Conservation (phyloP, 2,797 vertebrate species). For the Tachyglossus aculeatus region DNA sequence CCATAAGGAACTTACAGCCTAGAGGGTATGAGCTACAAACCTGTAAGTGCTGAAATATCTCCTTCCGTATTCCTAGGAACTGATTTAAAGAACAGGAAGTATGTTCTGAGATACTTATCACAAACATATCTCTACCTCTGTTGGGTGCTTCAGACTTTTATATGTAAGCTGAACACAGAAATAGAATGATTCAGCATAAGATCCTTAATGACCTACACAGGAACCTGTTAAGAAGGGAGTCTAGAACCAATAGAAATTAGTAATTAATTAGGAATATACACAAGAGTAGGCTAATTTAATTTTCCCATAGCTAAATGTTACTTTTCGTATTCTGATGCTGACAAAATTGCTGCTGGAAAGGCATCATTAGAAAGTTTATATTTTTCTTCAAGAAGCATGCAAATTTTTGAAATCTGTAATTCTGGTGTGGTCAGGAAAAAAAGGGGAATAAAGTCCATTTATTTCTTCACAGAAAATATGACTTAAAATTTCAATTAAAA, state of each 20-base stretch:
- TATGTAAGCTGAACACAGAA: conserved; percentile 2
- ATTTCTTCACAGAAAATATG: conserved; percentile 74
- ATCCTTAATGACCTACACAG: background rate
- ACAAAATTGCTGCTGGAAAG: conserved; percentile 37
- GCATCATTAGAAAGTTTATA: conserved; percentile 46
- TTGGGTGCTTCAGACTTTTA: conserved; percentile 11
- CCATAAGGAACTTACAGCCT: no score
- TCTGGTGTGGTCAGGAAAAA: background rate
- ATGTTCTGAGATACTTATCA: background rate
- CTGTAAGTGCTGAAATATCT: no score
- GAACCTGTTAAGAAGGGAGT: background rate
- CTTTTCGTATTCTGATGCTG: background rate
- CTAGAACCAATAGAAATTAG: conserved; percentile 40
- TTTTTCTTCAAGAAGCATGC: conserved; percentile 66
- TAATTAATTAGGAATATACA: conserved; percentile 57
- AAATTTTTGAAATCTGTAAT: conserved; percentile 60
- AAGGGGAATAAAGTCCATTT: conserved; percentile 63
- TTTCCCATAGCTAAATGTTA: conserved; percentile 2
- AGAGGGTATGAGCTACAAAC: no score
- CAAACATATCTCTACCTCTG: background rate
- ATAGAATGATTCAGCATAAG: background rate
- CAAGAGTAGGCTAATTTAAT: conserved; percentile 17
- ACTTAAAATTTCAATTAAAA: conserved; percentile 88
- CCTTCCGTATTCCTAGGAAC: no score
- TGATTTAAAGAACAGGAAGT: background rate